Percentiles rank a stretch among this genome's conserved stretches.
Conservation (phyloP, 1,140 invertebrate genomes). For the Eriocheir sinensis region DNA sequence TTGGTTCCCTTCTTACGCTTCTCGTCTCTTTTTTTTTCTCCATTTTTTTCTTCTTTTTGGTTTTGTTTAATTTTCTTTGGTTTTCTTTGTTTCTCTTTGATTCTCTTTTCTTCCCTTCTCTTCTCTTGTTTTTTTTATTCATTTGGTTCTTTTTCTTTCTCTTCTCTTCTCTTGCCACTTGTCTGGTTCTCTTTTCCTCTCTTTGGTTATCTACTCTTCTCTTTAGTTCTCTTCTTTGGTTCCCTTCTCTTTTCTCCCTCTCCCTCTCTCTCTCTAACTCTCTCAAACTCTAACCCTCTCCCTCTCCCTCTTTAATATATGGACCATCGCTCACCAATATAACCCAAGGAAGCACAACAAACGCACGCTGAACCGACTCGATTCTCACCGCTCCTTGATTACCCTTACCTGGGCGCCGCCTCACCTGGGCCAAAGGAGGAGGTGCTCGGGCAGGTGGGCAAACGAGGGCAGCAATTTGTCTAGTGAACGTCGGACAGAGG, state of each 20-base stretch:
- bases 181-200: background rate
- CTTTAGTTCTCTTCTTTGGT: background rate
- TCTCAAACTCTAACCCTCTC: background rate
- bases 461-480: background rate
- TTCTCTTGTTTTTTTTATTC: background rate
- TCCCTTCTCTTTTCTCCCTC: background rate
- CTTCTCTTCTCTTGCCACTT: background rate
- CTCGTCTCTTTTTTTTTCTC: background rate
- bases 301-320: background rate
- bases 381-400: background rate
- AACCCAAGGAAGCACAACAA: background rate
- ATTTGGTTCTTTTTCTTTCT: background rate
- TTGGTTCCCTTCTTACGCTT: too few species aligned
- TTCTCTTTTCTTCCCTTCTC: background rate
- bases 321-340: background rate
- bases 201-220: background rate
- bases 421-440: background rate
- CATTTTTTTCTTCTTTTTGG: too few species aligned
- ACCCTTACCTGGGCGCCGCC: background rate
- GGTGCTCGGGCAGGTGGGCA: background rate
- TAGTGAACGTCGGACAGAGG: background rate
- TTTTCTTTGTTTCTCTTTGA: background rate
- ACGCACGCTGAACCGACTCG: background rate
- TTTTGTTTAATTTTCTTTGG: too few species aligned
- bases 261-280: conserved; percentile 11